phyloP scores from a whole-genome alignment of 2,113 vertebrate genomes.

The Chelonoidis abingdonii region DNA sequence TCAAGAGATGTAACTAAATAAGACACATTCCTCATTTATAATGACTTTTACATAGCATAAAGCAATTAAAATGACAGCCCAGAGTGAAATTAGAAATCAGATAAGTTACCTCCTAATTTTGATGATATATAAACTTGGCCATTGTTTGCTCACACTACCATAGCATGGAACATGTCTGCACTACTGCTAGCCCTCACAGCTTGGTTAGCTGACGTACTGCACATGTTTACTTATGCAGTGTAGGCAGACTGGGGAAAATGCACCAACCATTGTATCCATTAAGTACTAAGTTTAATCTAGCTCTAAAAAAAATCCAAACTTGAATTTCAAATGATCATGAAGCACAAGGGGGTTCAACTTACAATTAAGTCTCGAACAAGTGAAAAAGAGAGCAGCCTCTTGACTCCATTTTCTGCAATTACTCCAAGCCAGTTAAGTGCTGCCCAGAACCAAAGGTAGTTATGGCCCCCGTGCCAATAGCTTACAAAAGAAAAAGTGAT shows the following conservation, averaged over 20 bases:
- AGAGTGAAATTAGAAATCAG: slow-evolving; percentile 53
- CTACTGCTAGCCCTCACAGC: neutral
- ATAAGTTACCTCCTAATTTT: slow-evolving; percentile 44
- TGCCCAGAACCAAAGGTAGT: slow-evolving; percentile 93
- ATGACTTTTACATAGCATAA: slow-evolving; percentile 61
- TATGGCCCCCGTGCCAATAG: slow-evolving; percentile 94
- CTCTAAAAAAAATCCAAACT: neutral
- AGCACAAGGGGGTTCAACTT: slow-evolving; percentile 72
- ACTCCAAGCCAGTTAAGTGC: slow-evolving; percentile 93
- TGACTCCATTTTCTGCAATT: slow-evolving; percentile 83
- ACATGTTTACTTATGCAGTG: neutral
- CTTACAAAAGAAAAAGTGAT: slow-evolving; percentile 93
- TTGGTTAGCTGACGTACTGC: neutral
- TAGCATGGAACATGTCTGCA: neutral
- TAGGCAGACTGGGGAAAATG: neutral
- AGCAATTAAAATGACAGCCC: neutral
- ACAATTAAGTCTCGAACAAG: slow-evolving; percentile 81
- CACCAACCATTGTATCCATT: neutral
- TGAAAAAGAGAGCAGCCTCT: slow-evolving; percentile 78
- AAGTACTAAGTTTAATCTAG: neutral
- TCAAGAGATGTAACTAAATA: slow-evolving; percentile 58
- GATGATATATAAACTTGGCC: neutral
- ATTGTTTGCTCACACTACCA: neutral
- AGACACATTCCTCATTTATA: slow-evolving; percentile 54
- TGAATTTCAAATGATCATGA: neutral